phyloP scores from a whole-genome alignment of 2,113 vertebrate species.

The Peromyscus maniculatus region DNA sequence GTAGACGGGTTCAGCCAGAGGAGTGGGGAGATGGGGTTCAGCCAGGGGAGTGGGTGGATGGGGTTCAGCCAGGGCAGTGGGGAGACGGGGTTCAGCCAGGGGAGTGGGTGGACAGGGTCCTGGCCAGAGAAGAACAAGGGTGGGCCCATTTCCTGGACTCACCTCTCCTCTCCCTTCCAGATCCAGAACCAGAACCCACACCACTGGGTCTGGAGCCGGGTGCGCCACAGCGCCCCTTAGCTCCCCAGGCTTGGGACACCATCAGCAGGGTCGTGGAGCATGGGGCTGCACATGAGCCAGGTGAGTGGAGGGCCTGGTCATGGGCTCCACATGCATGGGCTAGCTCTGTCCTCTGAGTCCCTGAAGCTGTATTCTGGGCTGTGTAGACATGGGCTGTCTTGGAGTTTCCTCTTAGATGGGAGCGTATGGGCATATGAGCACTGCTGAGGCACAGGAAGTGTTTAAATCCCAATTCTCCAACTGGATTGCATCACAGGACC shows the following conservation, averaged over 20 bases:
- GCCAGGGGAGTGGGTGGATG: too few relatives aligned
- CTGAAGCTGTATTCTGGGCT: neutral
- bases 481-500: neutral
- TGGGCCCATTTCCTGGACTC: neutral
- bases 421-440: neutral
- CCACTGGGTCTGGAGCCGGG: constrained; percentile 75
- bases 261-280: neutral
- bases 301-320: neutral
- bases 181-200: constrained; percentile 72
- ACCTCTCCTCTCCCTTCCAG: constrained; percentile 42
- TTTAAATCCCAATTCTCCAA: neutral
- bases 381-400: neutral
- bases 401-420: neutral
- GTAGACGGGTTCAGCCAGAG: too few relatives aligned
- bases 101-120: too few relatives aligned
- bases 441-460: neutral
- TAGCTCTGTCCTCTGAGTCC: neutral
- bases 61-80: too few relatives aligned
- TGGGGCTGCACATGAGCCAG: neutral
- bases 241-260: neutral
- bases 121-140: neutral
- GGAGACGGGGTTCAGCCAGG: too few relatives aligned
- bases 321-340: neutral
- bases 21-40: neutral
- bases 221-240: neutral